Conservation (phyloP, 1,140 invertebrate species). For the Bombus confusus region DNA sequence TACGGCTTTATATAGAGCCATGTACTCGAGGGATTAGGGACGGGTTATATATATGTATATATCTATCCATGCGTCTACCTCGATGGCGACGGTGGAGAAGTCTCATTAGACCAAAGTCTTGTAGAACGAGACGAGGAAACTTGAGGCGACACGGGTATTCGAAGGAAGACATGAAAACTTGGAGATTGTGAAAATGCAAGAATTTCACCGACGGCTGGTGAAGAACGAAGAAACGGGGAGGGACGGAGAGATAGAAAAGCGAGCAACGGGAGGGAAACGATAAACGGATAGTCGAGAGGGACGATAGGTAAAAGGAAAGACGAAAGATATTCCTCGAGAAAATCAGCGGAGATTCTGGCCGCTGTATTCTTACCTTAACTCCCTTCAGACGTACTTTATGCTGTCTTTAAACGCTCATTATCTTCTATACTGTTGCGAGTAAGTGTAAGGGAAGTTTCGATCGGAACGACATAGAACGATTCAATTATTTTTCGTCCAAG, state of each 20-base stretch:
- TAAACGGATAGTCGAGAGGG: background rate
- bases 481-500: slow-evolving; percentile 19
- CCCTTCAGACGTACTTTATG: slow-evolving; percentile 25
- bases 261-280: background rate
- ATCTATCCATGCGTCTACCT: slow-evolving; percentile 63
- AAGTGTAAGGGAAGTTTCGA: background rate
- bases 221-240: background rate
- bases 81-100: slow-evolving; percentile 68
- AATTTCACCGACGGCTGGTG: slow-evolving; percentile 65
- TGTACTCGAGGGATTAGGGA: slow-evolving; percentile 52
- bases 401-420: slow-evolving; percentile 46
- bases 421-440: slow-evolving; percentile 18
- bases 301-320: slow-evolving; percentile 29
- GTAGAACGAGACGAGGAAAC: slow-evolving; percentile 66
- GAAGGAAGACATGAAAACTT: slow-evolving; percentile 79
- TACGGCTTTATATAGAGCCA: background rate
- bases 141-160: slow-evolving; percentile 70
- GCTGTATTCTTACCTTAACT: slow-evolving; percentile 35
- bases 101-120: slow-evolving; percentile 76
- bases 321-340: background rate
- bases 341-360: slow-evolving; percentile 18
- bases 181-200: slow-evolving; percentile 78
- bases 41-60: slow-evolving; percentile 29
- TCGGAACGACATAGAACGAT: slow-evolving; percentile 7
- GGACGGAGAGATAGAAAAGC: background rate